Evolutionary conservation across 37 sponge, comb jelly and placozoan species (phyloP).

Genomic region (Halichondria panicea): DNA sequence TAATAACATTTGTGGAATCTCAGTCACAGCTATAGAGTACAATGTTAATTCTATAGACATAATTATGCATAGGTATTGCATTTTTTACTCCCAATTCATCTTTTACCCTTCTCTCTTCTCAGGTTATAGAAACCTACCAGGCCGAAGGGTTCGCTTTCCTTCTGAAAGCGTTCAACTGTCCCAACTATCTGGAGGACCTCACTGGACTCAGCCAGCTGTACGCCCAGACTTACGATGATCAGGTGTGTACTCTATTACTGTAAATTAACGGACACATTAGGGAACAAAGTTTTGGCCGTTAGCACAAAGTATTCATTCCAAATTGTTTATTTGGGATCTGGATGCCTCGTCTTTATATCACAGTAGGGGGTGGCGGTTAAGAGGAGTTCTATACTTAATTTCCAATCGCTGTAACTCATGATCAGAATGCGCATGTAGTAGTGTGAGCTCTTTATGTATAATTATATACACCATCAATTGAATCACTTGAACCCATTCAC

Average conservation of each 20-base stretch:
- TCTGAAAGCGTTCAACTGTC: constrained; percentile 90
- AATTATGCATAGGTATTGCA: background rate
- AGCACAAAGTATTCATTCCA: too few relatives aligned
- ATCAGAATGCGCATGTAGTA: too few relatives aligned
- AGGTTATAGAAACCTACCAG: constrained; percentile 66
- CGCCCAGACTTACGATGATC: constrained; percentile 68
- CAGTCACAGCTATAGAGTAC: background rate
- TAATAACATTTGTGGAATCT: background rate
- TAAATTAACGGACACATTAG: too few relatives aligned
- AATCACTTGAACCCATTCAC: background rate
- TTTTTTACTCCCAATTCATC: too few relatives aligned
- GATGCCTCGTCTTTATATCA: too few relatives aligned
- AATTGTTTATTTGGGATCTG: too few relatives aligned
- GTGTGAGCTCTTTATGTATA: too few relatives aligned
- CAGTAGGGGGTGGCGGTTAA: too few relatives aligned
- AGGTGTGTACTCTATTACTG: constrained; percentile 32
- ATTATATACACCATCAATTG: background rate
- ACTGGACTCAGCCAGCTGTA: constrained; percentile 88
- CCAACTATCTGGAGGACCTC: constrained; percentile 88
- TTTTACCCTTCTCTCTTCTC: background rate
- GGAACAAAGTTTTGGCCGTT: too few relatives aligned
- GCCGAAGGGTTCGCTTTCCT: constrained; percentile 87
- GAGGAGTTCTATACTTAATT: too few relatives aligned
- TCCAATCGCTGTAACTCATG: too few relatives aligned
- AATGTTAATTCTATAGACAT: too few relatives aligned